These are phyloP conservation scores for Salvelinus namaycush DNA, from an alignment of 2,113 vertebrate species.

Conservation along the genomic window DNA sequence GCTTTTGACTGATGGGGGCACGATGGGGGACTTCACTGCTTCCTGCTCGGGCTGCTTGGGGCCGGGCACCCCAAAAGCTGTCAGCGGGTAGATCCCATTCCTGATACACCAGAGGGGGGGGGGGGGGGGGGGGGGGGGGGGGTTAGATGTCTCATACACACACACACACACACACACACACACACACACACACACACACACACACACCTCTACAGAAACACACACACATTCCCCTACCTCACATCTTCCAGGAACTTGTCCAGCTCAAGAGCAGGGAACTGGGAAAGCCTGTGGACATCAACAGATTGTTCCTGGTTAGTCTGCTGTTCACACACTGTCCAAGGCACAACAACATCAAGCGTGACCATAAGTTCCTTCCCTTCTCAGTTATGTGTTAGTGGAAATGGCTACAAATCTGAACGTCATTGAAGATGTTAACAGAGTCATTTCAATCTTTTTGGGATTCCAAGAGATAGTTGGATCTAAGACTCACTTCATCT, in stretches of 20 bases:
- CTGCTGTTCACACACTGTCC: no score
- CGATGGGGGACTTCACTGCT: constrained; percentile 90
- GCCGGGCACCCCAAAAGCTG: constrained; percentile 89
- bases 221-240: constrained; percentile 73
- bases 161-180: neutral
- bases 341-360: no score
- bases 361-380: no score
- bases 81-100: constrained; percentile 96
- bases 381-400: no score
- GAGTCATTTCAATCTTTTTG: neutral
- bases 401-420: no score
- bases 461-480: neutral
- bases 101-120: constrained; percentile 55
- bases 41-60: constrained; percentile 96
- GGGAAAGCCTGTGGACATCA: constrained; percentile 82
- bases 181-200: neutral
- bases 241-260: constrained; percentile 99
- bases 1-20: constrained; percentile 92
- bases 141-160: neutral
- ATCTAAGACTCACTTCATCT: constrained; percentile 85
- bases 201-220: neutral
- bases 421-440: no score
- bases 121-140: neutral
- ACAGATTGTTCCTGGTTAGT: neutral
- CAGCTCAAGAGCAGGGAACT: constrained; percentile 93